Percentiles rank a stretch among this genome's conserved stretches.
phyloP scores from a whole-genome alignment of 2,113 vertebrate genomes.

The Gallinago undulata region DNA sequence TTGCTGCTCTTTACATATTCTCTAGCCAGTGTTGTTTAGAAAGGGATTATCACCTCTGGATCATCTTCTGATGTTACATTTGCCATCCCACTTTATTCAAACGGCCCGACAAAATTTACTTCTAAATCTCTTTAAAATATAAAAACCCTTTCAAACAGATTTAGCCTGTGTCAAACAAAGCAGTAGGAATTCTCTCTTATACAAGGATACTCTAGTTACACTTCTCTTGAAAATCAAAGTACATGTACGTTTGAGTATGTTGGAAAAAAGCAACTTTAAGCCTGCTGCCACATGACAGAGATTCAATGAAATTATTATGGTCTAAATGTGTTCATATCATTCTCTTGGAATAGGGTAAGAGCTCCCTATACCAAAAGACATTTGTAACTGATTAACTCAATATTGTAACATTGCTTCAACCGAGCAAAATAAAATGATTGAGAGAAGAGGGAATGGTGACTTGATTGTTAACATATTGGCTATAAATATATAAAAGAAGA shows the following conservation, averaged over 20 bases:
- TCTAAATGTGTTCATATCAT: background rate
- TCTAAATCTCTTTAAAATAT: background rate
- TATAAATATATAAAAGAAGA: background rate
- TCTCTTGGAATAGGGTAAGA: background rate
- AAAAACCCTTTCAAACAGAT: background rate
- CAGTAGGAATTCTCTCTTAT: background rate
- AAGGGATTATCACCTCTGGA: background rate
- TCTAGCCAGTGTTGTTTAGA: background rate
- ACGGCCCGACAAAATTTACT: background rate
- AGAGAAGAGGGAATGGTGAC: background rate
- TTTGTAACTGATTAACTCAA: background rate
- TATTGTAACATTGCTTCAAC: background rate
- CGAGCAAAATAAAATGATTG: background rate
- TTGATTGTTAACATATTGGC: background rate
- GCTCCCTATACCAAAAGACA: background rate
- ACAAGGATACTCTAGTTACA: background rate
- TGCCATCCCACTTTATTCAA: background rate
- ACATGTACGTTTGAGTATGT: fast-evolving
- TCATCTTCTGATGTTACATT: background rate
- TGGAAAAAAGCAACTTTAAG: background rate
- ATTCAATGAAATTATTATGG: background rate
- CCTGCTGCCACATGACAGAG: background rate
- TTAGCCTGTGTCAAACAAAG: background rate
- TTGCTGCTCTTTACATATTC: background rate
- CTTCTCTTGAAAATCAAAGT: background rate